Evolutionary conservation across 2,888 invertebrate species (phyloP).

Genomic region (Melipona bicolor): DNA sequence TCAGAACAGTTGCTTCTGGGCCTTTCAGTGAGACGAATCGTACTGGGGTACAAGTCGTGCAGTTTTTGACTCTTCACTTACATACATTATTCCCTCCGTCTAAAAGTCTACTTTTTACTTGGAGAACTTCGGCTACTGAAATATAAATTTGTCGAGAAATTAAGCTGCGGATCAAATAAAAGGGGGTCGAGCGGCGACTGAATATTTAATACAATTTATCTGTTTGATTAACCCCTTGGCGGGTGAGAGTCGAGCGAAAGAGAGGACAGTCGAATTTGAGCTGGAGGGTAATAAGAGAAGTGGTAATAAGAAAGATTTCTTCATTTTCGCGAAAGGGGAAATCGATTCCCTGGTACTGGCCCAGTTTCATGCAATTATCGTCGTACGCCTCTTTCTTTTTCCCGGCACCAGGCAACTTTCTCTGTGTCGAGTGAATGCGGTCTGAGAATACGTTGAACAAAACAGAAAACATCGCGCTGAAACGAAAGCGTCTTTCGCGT

Average conservation of each 20-base stretch:
- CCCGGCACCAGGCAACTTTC: conserved; percentile 36
- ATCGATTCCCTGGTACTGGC: conserved; percentile 37
- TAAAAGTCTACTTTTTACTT: too few species aligned
- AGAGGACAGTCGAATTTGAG: neutral
- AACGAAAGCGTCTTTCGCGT: conserved; percentile 13
- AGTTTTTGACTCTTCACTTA: too few species aligned
- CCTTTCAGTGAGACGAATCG: too few species aligned
- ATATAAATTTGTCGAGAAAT: conserved; percentile 3
- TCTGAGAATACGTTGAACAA: conserved; percentile 16
- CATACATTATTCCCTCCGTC: too few species aligned
- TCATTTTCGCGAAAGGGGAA: conserved; percentile 8
- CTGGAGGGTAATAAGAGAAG: neutral
- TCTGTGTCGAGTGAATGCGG: conserved; percentile 37
- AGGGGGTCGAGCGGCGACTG: neutral
- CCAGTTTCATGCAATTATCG: conserved; percentile 52
- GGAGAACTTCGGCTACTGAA: neutral
- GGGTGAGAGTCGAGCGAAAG: neutral
- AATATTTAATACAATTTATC: neutral
- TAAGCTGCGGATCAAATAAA: neutral
- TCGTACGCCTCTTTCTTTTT: conserved; percentile 29
- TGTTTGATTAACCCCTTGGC: neutral
- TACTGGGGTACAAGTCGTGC: too few species aligned
- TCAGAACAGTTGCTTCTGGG: too few species aligned
- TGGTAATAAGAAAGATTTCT: neutral
- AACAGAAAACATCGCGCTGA: conserved; percentile 9